Evolutionary conservation across 2,113 vertebrate genomes (phyloP).

Genomic region (Pipra filicauda): DNA sequence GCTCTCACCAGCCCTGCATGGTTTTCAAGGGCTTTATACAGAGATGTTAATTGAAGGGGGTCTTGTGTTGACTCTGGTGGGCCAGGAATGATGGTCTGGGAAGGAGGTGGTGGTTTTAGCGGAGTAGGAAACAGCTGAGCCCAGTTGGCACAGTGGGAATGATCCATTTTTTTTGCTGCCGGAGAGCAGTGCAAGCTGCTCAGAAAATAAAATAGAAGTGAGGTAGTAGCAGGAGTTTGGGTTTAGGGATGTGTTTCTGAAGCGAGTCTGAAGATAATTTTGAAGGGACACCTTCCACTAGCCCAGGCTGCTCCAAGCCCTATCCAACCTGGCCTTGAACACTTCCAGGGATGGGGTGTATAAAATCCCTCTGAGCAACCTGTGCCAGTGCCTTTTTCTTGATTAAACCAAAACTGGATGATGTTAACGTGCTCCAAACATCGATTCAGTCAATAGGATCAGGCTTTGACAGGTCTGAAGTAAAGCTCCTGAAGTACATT

Average conservation of each 20-base stretch:
- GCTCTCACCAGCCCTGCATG: background rate
- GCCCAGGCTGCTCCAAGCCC: background rate
- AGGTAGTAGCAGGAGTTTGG: background rate
- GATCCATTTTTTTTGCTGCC: background rate
- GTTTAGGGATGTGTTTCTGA: background rate
- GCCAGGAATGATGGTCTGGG: background rate
- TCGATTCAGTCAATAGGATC: accelerated
- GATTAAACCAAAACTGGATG: background rate
- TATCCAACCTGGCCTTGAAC: background rate
- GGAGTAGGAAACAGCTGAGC: background rate
- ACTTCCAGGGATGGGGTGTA: background rate
- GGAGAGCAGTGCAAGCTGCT: background rate
- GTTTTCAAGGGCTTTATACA: background rate
- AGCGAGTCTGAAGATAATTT: background rate
- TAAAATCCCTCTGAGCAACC: background rate
- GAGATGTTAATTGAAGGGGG: background rate
- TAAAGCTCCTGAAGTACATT: background rate
- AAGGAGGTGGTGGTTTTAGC: background rate
- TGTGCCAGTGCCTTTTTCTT: background rate
- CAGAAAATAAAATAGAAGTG: background rate
- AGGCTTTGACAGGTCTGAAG: background rate
- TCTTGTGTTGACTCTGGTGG: background rate
- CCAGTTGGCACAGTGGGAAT: background rate
- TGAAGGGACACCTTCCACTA: background rate
- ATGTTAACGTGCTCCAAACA: background rate